These are phyloP conservation scores for Zonitis immaculata DNA, from an alignment of 2,888 invertebrate species.

Conservation along the genomic window DNA sequence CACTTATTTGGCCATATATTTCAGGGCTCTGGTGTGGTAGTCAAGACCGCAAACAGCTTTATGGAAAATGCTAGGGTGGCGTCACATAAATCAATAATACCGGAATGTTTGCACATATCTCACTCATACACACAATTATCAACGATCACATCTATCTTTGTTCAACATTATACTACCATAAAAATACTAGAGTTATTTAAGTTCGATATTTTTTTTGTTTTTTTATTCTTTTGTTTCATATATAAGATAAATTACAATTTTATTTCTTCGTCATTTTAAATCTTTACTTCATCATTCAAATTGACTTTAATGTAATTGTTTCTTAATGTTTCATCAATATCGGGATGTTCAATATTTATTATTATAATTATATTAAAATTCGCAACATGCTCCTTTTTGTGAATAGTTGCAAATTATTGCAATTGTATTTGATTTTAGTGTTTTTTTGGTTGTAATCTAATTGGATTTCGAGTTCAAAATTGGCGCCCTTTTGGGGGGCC, in stretches of 20 bases:
- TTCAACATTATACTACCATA: not conserved
- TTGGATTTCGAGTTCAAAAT: slow-evolving; percentile 36
- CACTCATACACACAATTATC: slow-evolving; percentile 27
- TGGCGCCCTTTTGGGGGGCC: slow-evolving; percentile 45
- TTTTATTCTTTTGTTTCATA: no score
- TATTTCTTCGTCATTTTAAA: slow-evolving; percentile 24
- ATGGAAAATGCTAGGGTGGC: slow-evolving; percentile 51
- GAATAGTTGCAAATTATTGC: no score
- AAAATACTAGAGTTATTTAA: no score
- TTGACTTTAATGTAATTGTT: not conserved
- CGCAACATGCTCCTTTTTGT: no score
- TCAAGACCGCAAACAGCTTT: slow-evolving; percentile 51
- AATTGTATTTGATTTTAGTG: not conserved
- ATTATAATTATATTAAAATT: no score
- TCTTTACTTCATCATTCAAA: slow-evolving; percentile 3
- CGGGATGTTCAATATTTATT: not conserved
- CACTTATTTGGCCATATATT: slow-evolving; percentile 51
- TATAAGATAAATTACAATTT: slow-evolving; percentile 29
- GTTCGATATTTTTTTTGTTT: slow-evolving; percentile 35
- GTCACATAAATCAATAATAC: slow-evolving; percentile 60
- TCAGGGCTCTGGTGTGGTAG: slow-evolving; percentile 38
- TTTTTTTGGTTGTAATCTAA: not conserved
- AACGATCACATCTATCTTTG: slow-evolving; percentile 21
- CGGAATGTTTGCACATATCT: slow-evolving; percentile 35
- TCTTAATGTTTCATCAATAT: not conserved